phyloP scores from a whole-genome alignment of 2,888 invertebrate genomes.

The Drosophila pullipes region DNA sequence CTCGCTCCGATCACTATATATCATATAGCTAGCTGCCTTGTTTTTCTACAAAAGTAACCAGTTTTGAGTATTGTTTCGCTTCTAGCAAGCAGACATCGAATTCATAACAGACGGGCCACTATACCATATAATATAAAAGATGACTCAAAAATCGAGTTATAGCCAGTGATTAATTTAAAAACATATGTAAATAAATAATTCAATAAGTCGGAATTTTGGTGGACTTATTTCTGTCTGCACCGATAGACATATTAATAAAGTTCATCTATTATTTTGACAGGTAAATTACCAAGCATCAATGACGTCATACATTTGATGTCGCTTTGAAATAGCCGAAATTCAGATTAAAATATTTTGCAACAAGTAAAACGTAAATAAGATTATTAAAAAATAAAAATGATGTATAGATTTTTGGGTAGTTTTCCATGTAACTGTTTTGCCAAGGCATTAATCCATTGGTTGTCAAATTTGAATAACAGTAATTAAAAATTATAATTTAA shows the following conservation, averaged over 20 bases:
- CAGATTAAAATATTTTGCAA: not conserved
- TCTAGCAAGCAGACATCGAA: not conserved
- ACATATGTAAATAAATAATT: not conserved
- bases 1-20: not conserved
- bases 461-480: constrained; percentile 62
- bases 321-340: constrained; percentile 1
- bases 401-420: not conserved
- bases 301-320: constrained; percentile 46
- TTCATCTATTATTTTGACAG: not conserved
- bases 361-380: not conserved
- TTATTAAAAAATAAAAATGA: constrained; percentile 12
- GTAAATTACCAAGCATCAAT: constrained; percentile 43
- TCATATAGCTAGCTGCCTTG: not conserved
- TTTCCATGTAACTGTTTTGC: constrained; percentile 38
- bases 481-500: constrained; percentile 57
- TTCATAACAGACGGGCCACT: not conserved
- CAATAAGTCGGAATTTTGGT: not conserved
- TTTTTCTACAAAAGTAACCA: not conserved
- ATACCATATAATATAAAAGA: not conserved
- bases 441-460: constrained; percentile 38
- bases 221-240: not conserved
- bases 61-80: not conserved
- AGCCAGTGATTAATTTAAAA: not conserved
- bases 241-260: constrained; percentile 5
- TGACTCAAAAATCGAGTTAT: not conserved